Conservation (phyloP, 53 echinoderm and acorn worm genomes). For the Pentamera pediparva region DNA sequence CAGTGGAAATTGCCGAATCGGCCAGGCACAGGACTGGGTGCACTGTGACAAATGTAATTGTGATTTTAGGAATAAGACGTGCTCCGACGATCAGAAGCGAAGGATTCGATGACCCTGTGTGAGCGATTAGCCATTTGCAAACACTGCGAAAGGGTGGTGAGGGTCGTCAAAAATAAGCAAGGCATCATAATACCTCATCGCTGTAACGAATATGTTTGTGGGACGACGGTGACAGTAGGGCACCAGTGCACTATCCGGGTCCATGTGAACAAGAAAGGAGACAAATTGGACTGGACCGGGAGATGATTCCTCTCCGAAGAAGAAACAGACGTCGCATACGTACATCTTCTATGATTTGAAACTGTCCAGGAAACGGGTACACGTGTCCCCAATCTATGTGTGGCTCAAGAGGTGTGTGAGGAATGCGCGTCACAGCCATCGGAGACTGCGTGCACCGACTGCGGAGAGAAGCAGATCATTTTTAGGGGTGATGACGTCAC, state of each 20-base stretch:
- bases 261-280: slow-evolving; percentile 2
- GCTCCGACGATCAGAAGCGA: slow-evolving; percentile 37
- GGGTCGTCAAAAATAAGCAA: slow-evolving; percentile 30
- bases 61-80: slow-evolving; percentile 42
- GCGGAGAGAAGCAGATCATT: background rate
- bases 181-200: slow-evolving; percentile 15
- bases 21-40: background rate
- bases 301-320: too few relatives aligned
- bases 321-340: background rate
- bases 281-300: background rate
- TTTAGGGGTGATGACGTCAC: background rate
- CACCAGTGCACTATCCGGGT: slow-evolving; percentile 8
- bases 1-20: slow-evolving; percentile 15
- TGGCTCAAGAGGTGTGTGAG: slow-evolving; percentile 16
- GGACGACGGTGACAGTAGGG: background rate
- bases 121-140: slow-evolving; percentile 25
- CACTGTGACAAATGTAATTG: slow-evolving; percentile 49
- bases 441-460: background rate
- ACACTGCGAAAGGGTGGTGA: slow-evolving; percentile 25
- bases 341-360: slow-evolving; percentile 18
- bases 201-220: slow-evolving; percentile 18
- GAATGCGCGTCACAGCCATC: background rate
- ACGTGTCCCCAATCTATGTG: slow-evolving; percentile 31
- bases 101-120: background rate
- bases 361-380: slow-evolving; percentile 27